Base-by-base conservation (phyloP, 2,888 invertebrate genomes). In the Latrodectus elegans region DNA sequence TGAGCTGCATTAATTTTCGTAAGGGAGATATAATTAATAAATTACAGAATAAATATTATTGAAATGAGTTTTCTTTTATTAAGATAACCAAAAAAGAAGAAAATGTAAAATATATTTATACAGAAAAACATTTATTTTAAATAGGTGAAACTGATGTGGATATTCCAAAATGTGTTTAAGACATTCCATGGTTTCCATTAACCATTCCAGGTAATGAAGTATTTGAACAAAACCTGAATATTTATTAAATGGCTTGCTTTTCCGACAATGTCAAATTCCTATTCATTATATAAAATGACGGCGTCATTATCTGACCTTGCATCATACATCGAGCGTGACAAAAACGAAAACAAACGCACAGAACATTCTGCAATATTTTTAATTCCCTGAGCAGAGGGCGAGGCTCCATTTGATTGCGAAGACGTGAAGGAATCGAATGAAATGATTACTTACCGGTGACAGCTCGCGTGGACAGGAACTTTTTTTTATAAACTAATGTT, bases 211-310 rank as follows among this genome's bases (percentile, higher is more conserved):
- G 38, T 38, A 38, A 38, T 38, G 38, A 38, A 38, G 38, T 38
- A 38, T 38, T 38, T 38, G 38, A 38, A 38, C 38, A 4, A 38
- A 38, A 38, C 38, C 38, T n/a, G 60, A 60, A n/a, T 60, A 15
- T 60, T 15, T 15, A 60, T 60, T n/a, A n/a, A 60, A 60, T 60
- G 60, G 60, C 12, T 60, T 60, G 60, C n/a, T 60, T 60, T 15
- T n/a, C 12, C 60, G 60, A 15, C 60, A 60, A n/a, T 60, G 60
- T n/a, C 12, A 60, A 15, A 60, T 60, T 60, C n/a, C 60, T 60
- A 60, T 60, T 60, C 60, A 60, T 60, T 12, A 60, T 55, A 55
- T 38, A 60, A 60, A 60, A 60, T 60, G 60, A 60, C 60, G 60
- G 60, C 60, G 60, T 60, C 60, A 60, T 15, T 15, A 60, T 60